These are phyloP conservation scores for Silurus asotus DNA, from an alignment of 2,113 vertebrate species.

Conservation along the genomic window DNA sequence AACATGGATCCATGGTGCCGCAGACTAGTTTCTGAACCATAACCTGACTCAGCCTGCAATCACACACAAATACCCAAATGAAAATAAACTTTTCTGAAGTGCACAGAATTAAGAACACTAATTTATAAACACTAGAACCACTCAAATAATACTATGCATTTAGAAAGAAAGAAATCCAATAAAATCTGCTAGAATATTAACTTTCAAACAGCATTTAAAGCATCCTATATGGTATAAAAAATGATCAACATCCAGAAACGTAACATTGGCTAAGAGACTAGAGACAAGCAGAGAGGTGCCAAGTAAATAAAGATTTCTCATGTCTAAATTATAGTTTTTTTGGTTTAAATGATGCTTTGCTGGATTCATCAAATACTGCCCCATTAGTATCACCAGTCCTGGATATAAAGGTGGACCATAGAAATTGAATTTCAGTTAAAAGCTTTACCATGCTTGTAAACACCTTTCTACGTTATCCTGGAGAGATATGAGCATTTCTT, in stretches of 20 bases:
- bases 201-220: background rate
- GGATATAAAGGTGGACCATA: background rate
- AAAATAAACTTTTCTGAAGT: background rate
- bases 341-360: background rate
- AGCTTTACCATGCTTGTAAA: background rate
- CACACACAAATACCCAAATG: background rate
- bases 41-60: slow-evolving; percentile 85
- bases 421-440: no score
- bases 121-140: background rate
- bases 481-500: background rate
- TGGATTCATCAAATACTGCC: background rate
- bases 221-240: background rate
- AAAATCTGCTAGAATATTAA: background rate
- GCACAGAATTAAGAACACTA: background rate
- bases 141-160: background rate
- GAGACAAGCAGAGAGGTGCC: background rate
- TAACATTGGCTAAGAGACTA: background rate
- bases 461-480: background rate
- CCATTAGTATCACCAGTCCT: background rate
- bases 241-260: background rate
- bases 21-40: slow-evolving; percentile 94
- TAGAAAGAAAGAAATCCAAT: no score
- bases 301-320: background rate
- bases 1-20: slow-evolving; percentile 96
- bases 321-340: background rate